Percentiles rank a stretch among this genome's conserved stretches.
Conservation (phyloP, 2,797 vertebrate genomes). For the Eulemur albifrons region DNA sequence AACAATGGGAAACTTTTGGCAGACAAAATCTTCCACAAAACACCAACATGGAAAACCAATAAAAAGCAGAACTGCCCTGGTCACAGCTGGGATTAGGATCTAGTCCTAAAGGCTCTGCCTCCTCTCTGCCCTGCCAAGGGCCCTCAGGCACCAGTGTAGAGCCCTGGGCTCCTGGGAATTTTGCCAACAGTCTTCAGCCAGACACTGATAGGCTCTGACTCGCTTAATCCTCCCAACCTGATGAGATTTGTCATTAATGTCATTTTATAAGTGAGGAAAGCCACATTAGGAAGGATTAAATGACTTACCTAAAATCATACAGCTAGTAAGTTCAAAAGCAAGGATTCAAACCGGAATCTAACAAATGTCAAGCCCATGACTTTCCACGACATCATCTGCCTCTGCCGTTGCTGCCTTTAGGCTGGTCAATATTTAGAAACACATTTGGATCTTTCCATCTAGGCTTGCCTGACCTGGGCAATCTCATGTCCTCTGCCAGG, state of each 20-base stretch:
- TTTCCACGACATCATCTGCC: background rate
- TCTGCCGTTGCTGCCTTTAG: background rate
- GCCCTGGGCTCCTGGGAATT: background rate
- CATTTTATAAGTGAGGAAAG: constrained; percentile 13
- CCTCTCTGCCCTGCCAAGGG: background rate
- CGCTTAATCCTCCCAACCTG: background rate
- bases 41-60: background rate
- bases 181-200: background rate
- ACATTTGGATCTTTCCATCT: background rate
- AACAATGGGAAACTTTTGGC: background rate
- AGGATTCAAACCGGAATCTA: background rate
- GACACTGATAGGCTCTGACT: background rate
- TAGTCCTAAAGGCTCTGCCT: background rate
- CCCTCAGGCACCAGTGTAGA: too few species aligned
- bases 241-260: background rate
- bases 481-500: background rate
- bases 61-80: background rate
- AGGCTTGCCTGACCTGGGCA: background rate
- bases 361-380: background rate
- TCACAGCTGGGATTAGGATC: background rate
- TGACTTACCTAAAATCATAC: background rate
- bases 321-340: background rate
- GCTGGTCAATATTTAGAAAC: background rate
- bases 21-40: background rate
- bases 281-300: background rate